Base-by-base conservation (phyloP, 2,113 vertebrate genomes). In the Dermatemys mawii region DNA sequence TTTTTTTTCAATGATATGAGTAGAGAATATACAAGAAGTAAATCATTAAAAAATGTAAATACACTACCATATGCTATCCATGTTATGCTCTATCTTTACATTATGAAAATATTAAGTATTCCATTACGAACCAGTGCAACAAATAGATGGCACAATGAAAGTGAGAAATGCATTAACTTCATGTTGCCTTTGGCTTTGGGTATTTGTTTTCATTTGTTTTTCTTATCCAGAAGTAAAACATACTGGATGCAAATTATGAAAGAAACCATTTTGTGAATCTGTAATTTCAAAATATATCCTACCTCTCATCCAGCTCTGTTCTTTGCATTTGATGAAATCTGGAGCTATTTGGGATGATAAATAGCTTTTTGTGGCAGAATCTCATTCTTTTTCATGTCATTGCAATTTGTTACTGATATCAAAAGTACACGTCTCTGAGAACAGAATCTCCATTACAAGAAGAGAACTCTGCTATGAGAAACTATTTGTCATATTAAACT, bases 381-480 rank as follows among this genome's bases (percentile, higher is more conserved):
- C 78, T 91, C 32, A 2, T 94, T 94, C 86, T 93, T 97, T 70
- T 93, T 54, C 16, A 1, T 5, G 0, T 88, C 70, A 38, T 75
- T 95, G 81, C 90, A 94, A 32, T 98, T 97, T 89, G 73, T 96
- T 97, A 97, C 63, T 83, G 86, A 87, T 81, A 88, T 84, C 48
- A 95, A 93, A 96, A 93, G 50, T 79, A 32, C 3, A 1, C n/a
- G 14, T 32, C 86, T 96, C 87, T 38, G 86, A 91, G 89, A 94
- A 84, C 57, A 83, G 49, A 89, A 63, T 95, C 49, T n/a, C 19
- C 83, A 80, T 57, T 90, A 79, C 27, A 35, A 80, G 27, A 73
- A 85, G 55, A 90, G 29, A 76, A 78, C 96, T 94, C 92, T 92
- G 67, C 60, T 75, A 51, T 67, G 44, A 90, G 73, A 87, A 29